Base-by-base conservation (phyloP, 2,113 vertebrate genomes). In the Rhizomys pruinosus region DNA sequence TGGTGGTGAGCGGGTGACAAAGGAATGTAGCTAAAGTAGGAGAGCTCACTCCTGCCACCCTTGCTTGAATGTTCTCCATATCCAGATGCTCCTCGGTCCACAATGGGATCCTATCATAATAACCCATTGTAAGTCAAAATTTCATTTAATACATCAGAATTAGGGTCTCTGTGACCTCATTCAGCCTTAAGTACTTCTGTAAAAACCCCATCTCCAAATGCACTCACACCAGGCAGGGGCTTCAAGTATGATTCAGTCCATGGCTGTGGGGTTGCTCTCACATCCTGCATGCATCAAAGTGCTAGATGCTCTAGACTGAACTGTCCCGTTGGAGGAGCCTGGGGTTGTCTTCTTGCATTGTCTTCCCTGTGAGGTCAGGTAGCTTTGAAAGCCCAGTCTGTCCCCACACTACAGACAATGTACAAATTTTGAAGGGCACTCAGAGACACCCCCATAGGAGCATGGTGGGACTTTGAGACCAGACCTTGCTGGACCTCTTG, bases 301-400 rank as follows among this genome's bases (percentile, higher is more conserved):
- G n/a, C n/a, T n/a, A n/a, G n/a, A n/a, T n/a, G 39, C 11, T 42
- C 27, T 27, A 47, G 20, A 13, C 29, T 3, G 0, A 32, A 2
- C 25, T 9, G 57, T 8, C 19, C 6, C 57, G 59, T 32, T 20
- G 5, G 32, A 68, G 2, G 59, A 68, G 0, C 19, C 25, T 4
- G 20, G 19, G 37, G 7, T 37, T n/a, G 11, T 25, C 37, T 39
- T 17, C 68, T 42, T 57, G 19, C 3, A 2, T 7, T 17, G 0
- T 20, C 32, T 77, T 47, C 15, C 15, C 17, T 39, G 9, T 27
- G 76, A 1, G 68, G 37, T 15, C 2, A 23, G 29, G 6, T 15
- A 4, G 10, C 17, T 34, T 0, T 0, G 13, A 68, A 81, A 37
- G 42, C 23, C 19, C 9, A 16, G 9, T 5, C 6, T 32, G 15